Base-by-base conservation (phyloP, 2,888 invertebrate species). In the Drosophila macrothrix region DNA sequence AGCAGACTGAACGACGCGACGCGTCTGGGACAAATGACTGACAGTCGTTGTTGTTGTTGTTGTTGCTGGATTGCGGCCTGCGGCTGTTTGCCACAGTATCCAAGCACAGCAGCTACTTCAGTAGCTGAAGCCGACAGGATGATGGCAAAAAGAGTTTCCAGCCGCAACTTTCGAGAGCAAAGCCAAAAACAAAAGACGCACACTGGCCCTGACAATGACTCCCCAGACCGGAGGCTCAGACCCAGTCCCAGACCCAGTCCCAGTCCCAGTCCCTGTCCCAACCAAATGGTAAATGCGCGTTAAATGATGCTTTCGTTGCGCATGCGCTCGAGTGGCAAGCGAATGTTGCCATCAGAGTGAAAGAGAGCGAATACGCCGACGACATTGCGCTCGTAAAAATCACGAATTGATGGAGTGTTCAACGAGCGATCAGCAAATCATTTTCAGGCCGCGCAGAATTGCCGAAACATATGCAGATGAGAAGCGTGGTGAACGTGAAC, bases 321-420 rank as follows among this genome's bases (percentile, higher is more conserved):
- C 90, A 80, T 88, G 84, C 80, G 76, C 80, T 79, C 67, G 67
- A 77, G 68, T 76, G 64, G 68, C 69, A 49, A 65, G 53, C 54
- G 73, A 74, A 60, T 67, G 68, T 43, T 69, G 71, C 71, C 56
- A 58, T 41, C 72, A 62, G 71, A 71, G 77, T 52, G 64, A 37
- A 54, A 33, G 50, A 46, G 41, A 65, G 41, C 6, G n/a, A 60
- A 62, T 68, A 68, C 67, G 62, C 67, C 69, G 74, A 82, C 87
- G 84, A 90, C 89, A 90, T 90, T 90, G 91, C 81, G 91, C 90
- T 92, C 92, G 86, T 92, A 92, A 92, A 91, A 92, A 92, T 92
- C 92, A 92, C 91, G 92, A 92, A 92, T 92, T 92, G 92, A 92
- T 92, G 92, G 91, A 92, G 92, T 92, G 92, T 91, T 91, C 88